Evolutionary conservation across 2,888 invertebrate species (phyloP).

Genomic region (Psylliodes chrysocephalus): DNA sequence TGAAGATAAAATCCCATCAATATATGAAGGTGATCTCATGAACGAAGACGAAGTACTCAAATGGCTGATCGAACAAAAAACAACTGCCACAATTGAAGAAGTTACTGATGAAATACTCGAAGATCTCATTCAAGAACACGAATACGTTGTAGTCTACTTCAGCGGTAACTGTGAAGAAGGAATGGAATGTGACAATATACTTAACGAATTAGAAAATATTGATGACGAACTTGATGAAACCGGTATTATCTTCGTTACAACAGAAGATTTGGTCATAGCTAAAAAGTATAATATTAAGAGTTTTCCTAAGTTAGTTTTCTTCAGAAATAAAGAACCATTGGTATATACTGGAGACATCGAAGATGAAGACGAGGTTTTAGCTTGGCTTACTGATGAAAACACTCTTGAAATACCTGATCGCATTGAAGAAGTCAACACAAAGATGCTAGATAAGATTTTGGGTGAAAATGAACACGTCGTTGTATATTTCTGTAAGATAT

Average conservation of each 20-base stretch:
- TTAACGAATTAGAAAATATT: constrained; percentile 89
- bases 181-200: constrained; percentile 84
- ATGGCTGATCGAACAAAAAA: constrained; percentile 89
- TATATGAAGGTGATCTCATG: constrained; percentile 91
- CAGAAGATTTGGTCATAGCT: constrained; percentile 83
- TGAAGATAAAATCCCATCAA: constrained; percentile 89
- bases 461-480: constrained; percentile 89
- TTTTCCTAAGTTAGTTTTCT: constrained; percentile 89
- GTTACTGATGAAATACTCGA: constrained; percentile 91
- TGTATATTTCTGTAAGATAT: constrained; percentile 87
- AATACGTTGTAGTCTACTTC: constrained; percentile 94
- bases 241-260: constrained; percentile 93
- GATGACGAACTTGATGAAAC: constrained; percentile 93
- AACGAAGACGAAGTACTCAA: constrained; percentile 92
- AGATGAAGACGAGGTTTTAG: constrained; percentile 90
- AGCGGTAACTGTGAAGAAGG: constrained; percentile 91
- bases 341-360: constrained; percentile 84
- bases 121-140: constrained; percentile 87
- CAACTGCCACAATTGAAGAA: constrained; percentile 91
- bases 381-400: constrained; percentile 92
- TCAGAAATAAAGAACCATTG: constrained; percentile 90
- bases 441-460: constrained; percentile 90
- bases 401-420: constrained; percentile 91
- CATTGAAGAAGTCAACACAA: constrained; percentile 91
- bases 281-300: constrained; percentile 86